Conservation (phyloP, 2,888 invertebrate species). For the Meandrusa payeni region DNA sequence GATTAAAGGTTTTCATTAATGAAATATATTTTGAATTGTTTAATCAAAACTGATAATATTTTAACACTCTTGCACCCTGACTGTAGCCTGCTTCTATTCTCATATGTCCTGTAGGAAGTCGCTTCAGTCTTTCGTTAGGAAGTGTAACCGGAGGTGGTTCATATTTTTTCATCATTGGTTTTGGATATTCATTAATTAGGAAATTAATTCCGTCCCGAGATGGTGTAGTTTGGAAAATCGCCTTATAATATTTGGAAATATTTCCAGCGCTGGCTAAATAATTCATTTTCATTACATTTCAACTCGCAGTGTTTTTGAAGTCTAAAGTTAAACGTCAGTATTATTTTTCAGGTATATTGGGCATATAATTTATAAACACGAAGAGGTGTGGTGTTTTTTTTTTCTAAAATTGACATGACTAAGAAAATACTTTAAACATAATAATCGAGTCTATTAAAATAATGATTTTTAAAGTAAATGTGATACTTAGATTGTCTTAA, state of each 20-base stretch:
- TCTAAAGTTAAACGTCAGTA: background rate
- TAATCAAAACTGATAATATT: conserved; percentile 26
- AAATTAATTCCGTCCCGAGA: conserved; percentile 39
- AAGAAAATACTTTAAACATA: too few relatives aligned
- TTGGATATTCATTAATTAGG: conserved; percentile 27
- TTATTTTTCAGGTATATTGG: too few relatives aligned
- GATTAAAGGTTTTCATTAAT: too few relatives aligned
- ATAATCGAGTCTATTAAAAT: too few relatives aligned
- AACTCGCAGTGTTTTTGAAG: too few relatives aligned
- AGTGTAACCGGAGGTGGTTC: conserved; percentile 28
- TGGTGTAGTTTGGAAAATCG: conserved; percentile 54
- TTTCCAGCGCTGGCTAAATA: conserved; percentile 52
- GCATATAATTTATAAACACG: too few relatives aligned
- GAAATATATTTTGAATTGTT: too few relatives aligned
- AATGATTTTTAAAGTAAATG: too few relatives aligned
- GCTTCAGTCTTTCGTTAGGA: conserved; percentile 21
- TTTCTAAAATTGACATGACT: too few relatives aligned
- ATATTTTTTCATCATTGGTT: conserved; percentile 33
- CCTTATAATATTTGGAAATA: conserved; percentile 44
- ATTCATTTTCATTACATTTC: too few relatives aligned
- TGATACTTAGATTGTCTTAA: too few relatives aligned
- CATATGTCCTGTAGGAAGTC: conserved; percentile 40
- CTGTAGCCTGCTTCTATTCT: conserved; percentile 37
- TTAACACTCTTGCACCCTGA: conserved; percentile 28
- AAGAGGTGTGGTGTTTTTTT: too few relatives aligned